phyloP scores from a whole-genome alignment of 2,113 vertebrate genomes.

The Drymodes brunneopygia region DNA sequence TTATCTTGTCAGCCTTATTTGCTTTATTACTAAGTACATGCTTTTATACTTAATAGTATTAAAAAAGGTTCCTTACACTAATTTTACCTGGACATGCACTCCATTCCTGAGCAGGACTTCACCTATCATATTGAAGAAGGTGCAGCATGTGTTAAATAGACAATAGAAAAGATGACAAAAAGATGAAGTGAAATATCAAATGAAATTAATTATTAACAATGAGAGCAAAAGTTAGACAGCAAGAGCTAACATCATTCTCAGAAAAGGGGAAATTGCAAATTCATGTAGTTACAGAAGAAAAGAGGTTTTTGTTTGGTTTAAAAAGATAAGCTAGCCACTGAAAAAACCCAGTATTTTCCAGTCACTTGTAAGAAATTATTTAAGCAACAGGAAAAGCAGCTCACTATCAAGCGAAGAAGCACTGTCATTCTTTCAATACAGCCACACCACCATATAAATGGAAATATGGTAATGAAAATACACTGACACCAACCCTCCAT shows the following conservation, averaged over 20 bases:
- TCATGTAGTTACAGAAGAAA: background rate
- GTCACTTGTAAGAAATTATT: background rate
- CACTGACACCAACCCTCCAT: background rate
- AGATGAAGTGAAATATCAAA: background rate
- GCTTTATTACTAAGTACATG: background rate
- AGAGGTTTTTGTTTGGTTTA: background rate
- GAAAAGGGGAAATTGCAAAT: background rate
- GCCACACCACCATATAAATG: fast-evolving
- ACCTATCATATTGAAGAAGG: background rate
- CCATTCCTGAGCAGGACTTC: background rate
- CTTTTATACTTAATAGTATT: background rate
- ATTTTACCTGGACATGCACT: background rate
- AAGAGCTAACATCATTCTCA: background rate
- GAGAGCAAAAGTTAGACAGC: background rate
- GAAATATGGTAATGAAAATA: background rate
- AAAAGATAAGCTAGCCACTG: background rate
- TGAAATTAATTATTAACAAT: background rate
- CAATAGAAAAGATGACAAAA: background rate
- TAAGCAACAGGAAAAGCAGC: background rate
- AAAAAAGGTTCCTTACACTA: background rate
- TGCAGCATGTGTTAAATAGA: background rate
- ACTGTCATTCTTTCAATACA: background rate
- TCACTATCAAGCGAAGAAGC: background rate
- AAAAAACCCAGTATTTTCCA: background rate
- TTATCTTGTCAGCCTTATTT: background rate